Base-by-base conservation (phyloP, 1,140 invertebrate genomes). In the Micrasema minimum region DNA sequence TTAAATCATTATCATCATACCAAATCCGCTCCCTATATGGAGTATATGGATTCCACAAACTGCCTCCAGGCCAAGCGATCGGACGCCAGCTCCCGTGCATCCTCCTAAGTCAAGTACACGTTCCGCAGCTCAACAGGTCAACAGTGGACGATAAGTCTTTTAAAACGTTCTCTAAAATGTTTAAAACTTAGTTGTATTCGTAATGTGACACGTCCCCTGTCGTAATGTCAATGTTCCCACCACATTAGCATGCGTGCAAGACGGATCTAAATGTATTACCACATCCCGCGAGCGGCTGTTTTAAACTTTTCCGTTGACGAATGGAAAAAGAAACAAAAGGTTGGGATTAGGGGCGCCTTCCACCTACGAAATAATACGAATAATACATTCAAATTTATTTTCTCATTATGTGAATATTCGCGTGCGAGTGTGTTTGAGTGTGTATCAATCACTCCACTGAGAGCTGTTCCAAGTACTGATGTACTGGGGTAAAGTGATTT, bases 221-320 rank as follows among this genome's bases (percentile, higher is more conserved):
- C 43, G 43, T 16, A 31, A 23, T 16, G 22, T 22, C 66, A 20
- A 53, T 18, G 50, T 20, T 41, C 20, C 37, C 6, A 14, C 20
- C 37, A 65, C 61, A 73, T 73, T 73, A 73, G 72, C 72, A 73
- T 70, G 66, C 72, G 62, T 69, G 61, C 66, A 53, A 55, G 48
- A 16, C 23, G 64, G 53, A 70, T 69, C 51, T 69, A 70, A 66
- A 69, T 72, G 70, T 43, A 68, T 68, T 68, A 68, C 51, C 66
- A 68, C 51, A 69, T 69, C 61, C 38, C 59, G 66, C 38, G 57
- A 26, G 62, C 20, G 55, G 41, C 66, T 57, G 71, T 69, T 73
- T 73, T 66, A 73, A 73, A 64, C 64, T 69, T 72, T 53, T 22
- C 37, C 16, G 38, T 53, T 62, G 31, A 35, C 65, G 70, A 70